Conservation (phyloP, 2,888 invertebrate genomes). For the Drosophila fulvimacula region DNA sequence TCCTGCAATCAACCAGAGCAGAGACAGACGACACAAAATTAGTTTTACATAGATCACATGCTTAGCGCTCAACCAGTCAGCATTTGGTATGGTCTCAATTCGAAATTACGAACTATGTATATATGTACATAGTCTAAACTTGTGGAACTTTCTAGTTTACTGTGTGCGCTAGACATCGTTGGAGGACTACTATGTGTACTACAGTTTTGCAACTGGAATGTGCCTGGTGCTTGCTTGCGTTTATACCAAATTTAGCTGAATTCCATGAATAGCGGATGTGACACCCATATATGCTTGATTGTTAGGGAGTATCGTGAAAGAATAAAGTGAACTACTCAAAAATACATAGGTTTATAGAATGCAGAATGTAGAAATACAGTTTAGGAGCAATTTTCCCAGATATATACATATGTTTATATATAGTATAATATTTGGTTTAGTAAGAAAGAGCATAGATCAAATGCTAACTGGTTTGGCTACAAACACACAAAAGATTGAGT, state of each 20-base stretch:
- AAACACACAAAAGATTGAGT: constrained; percentile 35
- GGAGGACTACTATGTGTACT: constrained; percentile 46
- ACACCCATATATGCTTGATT: constrained; percentile 1
- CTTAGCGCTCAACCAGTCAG: constrained; percentile 83
- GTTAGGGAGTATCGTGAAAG: constrained; percentile 20
- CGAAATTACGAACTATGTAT: constrained; percentile 17
- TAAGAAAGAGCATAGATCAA: constrained; percentile 68
- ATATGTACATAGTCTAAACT: constrained; percentile 18
- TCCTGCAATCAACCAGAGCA: constrained; percentile 86
- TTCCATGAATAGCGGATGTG: constrained; percentile 14
- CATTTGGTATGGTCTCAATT: constrained; percentile 67
- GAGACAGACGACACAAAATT: constrained; percentile 5
- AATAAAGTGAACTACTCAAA: constrained; percentile 15
- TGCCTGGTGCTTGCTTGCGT: constrained; percentile 65
- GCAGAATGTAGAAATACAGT: constrained; percentile 6
- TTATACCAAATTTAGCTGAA: constrained; percentile 26
- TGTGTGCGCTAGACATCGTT: constrained; percentile 36
- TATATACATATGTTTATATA: neutral
- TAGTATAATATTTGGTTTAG: constrained; percentile 18
- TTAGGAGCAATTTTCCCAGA: constrained; percentile 8
- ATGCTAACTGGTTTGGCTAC: constrained; percentile 82
- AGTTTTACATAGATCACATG: neutral
- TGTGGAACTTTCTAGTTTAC: constrained; percentile 26
- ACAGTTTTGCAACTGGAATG: constrained; percentile 50
- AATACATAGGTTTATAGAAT: constrained; percentile 14